These are phyloP conservation scores for Hylaeus anthracinus DNA, from an alignment of 1,140 invertebrate genomes.

Conservation along the genomic window DNA sequence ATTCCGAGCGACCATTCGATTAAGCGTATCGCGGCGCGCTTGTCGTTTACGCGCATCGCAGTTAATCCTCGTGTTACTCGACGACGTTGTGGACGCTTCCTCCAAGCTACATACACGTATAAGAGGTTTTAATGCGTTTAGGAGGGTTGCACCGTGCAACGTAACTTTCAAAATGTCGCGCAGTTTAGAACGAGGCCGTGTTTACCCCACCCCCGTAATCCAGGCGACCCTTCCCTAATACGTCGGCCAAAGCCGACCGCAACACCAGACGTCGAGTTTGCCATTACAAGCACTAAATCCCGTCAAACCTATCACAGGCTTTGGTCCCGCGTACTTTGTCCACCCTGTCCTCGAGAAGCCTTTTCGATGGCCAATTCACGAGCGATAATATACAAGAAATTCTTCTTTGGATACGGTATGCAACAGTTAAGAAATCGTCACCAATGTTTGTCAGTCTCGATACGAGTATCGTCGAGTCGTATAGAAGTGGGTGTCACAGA, in stretches of 20 bases:
- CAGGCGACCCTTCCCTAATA: constrained; percentile 45
- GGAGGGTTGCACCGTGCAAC: background rate
- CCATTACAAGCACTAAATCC: constrained; percentile 60
- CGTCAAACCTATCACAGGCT: constrained; percentile 61
- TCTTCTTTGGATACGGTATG: too few relatives aligned
- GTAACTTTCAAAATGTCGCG: constrained; percentile 51
- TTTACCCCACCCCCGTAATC: constrained; percentile 53
- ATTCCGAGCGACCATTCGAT: background rate
- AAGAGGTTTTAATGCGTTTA: constrained; percentile 38
- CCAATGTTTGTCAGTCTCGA: too few relatives aligned
- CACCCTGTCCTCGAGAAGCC: background rate
- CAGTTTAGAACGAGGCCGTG: constrained; percentile 32
- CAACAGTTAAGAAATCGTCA: too few relatives aligned
- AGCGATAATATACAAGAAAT: too few relatives aligned
- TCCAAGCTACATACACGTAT: background rate
- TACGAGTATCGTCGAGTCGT: too few relatives aligned
- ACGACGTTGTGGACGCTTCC: background rate
- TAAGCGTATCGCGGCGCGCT: background rate
- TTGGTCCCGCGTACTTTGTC: constrained; percentile 11
- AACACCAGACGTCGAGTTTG: constrained; percentile 64
- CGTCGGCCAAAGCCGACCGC: constrained; percentile 58
- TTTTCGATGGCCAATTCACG: too few relatives aligned
- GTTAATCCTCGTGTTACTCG: constrained; percentile 7
- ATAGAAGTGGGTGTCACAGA: too few relatives aligned
- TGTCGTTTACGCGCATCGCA: background rate